phyloP scores from a whole-genome alignment of 2,888 invertebrate genomes.

The Mylabris sibirica region DNA sequence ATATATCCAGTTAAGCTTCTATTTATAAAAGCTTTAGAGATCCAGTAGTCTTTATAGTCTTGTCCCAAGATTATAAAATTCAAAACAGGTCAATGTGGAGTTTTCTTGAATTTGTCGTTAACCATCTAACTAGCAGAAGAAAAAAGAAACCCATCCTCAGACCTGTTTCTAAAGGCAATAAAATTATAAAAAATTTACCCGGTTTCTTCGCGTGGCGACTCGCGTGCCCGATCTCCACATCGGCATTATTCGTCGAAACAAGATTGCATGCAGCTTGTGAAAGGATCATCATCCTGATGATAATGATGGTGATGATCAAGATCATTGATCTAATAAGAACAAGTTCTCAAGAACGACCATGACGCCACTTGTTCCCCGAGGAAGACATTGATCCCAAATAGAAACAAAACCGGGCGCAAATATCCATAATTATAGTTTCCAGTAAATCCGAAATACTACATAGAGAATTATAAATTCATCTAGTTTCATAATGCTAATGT shows the following conservation, averaged over 20 bases:
- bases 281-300: not conserved
- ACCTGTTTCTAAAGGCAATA: not conserved
- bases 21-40: not conserved
- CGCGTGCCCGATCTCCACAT: not conserved
- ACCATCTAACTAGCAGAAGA: too few species aligned
- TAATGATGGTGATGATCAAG: not conserved
- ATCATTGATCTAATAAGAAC: conserved; percentile 3
- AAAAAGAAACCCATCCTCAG: too few species aligned
- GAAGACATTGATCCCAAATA: not conserved
- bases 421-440: not conserved
- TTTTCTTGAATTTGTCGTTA: too few species aligned
- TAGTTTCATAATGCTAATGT: not conserved
- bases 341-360: conserved; percentile 2
- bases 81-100: too few species aligned
- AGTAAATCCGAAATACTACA: not conserved
- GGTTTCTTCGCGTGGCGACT: not conserved
- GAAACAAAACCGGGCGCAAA: not conserved
- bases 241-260: not conserved
- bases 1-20: not conserved
- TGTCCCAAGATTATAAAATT: not conserved
- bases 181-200: not conserved
- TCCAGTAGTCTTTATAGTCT: not conserved
- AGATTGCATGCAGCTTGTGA: not conserved
- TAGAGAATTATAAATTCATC: not conserved
- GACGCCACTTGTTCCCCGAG: not conserved